These are phyloP conservation scores for Semnornis frantzii DNA, from an alignment of 2,113 vertebrate genomes.

Conservation along the genomic window DNA sequence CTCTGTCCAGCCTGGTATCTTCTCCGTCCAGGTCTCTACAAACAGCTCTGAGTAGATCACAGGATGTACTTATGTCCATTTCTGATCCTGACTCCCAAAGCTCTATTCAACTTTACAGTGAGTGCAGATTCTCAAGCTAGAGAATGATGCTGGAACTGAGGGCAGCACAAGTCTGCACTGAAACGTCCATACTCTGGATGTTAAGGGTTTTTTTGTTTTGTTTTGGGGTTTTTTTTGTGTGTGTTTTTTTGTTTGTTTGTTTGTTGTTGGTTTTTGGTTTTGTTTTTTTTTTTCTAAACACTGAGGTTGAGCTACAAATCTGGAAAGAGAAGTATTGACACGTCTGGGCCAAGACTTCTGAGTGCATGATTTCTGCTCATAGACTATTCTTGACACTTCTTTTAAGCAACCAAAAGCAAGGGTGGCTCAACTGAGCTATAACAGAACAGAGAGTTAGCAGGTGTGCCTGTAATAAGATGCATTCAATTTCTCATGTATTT, in stretches of 20 bases:
- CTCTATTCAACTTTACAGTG: background rate
- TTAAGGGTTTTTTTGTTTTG: no score
- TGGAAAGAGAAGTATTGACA: background rate
- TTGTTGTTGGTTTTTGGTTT: background rate
- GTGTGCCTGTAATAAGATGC: background rate
- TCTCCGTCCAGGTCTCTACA: background rate
- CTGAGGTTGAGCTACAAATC: background rate
- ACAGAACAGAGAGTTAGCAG: background rate
- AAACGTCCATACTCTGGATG: background rate
- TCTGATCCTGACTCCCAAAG: background rate
- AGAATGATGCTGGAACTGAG: background rate
- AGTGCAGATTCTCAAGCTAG: background rate
- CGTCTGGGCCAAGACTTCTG: background rate
- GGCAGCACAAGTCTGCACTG: background rate
- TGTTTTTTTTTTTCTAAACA: background rate
- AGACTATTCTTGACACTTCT: constrained; percentile 1
- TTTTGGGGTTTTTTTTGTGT: no score
- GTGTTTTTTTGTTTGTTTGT: no score
- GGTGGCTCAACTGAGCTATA: background rate
- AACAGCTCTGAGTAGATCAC: background rate
- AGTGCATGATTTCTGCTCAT: background rate
- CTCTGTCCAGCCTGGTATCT: background rate
- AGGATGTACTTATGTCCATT: fast-evolving
- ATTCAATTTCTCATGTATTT: constrained; percentile 34
- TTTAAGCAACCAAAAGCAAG: constrained; percentile 22